A percentile compares a stretch with the other conserved stretches of the same genome.
Evolutionary conservation across 2,797 vertebrate genomes (phyloP).

Genomic region (Delichon dasypus): DNA sequence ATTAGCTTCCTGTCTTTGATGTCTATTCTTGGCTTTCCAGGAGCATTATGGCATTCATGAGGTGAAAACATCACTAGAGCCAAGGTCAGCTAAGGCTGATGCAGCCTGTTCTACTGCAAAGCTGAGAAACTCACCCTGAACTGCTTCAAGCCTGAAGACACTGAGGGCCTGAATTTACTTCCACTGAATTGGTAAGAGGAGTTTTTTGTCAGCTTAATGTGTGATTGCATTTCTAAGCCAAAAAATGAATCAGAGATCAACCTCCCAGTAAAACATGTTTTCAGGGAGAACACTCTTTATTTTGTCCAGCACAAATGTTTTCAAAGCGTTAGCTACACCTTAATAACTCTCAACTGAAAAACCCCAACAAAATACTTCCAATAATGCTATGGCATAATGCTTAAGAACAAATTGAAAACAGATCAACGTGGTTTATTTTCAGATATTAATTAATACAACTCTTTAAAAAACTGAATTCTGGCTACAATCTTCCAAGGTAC

Average conservation of each 20-base stretch:
- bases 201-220: neutral
- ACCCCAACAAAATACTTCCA: neutral
- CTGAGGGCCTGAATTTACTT: neutral
- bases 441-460: neutral
- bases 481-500: neutral
- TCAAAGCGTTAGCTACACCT: neutral
- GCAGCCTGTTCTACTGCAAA: constrained; percentile 4
- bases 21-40: constrained; percentile 64
- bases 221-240: neutral
- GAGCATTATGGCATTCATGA: constrained; percentile 61
- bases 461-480: neutral
- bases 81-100: constrained; percentile 66
- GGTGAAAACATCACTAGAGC: constrained; percentile 20
- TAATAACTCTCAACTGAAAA: neutral
- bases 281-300: neutral
- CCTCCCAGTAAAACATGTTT: neutral
- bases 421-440: neutral
- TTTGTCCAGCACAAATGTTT: neutral
- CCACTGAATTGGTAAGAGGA: neutral
- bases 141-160: constrained; percentile 10
- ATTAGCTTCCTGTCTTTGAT: constrained; percentile 68
- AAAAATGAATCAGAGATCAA: neutral
- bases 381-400: neutral
- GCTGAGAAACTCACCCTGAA: constrained; percentile 26
- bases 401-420: neutral